Percentiles rank a stretch among this genome's conserved stretches.
phyloP scores from a whole-genome alignment of 2,888 invertebrate species.

The Dilophus febrilis region DNA sequence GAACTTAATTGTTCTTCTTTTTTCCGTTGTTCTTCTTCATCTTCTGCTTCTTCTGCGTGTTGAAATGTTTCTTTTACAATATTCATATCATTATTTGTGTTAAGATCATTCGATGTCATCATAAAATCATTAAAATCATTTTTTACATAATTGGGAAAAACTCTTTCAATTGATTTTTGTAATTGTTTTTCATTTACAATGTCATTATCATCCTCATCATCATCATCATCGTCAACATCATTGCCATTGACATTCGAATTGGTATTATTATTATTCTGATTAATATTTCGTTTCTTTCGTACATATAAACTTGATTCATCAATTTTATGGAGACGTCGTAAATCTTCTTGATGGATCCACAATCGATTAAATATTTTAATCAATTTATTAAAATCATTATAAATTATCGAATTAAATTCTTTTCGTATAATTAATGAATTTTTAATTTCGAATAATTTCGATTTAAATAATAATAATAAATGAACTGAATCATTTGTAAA shows the following conservation, averaged over 20 bases:
- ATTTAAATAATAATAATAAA: slow-evolving; percentile 34
- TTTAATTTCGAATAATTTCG: slow-evolving; percentile 48
- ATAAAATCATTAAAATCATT: slow-evolving; percentile 52
- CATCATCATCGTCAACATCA: no score
- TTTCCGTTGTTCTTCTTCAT: no score
- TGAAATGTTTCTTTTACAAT: slow-evolving; percentile 18
- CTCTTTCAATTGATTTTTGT: slow-evolving; percentile 42
- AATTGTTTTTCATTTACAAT: slow-evolving; percentile 48
- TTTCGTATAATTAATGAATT: slow-evolving; percentile 43
- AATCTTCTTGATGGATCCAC: slow-evolving; percentile 63
- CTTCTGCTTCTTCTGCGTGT: slow-evolving; percentile 15
- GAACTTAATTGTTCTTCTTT: slow-evolving; percentile 17
- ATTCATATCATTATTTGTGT: slow-evolving; percentile 27
- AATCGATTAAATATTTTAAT: slow-evolving; percentile 43
- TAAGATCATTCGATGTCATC: slow-evolving; percentile 28
- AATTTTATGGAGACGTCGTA: slow-evolving; percentile 43
- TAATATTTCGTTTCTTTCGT: slow-evolving; percentile 48
- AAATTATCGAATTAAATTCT: slow-evolving; percentile 29
- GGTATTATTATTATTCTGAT: no score
- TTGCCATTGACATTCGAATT: no score
- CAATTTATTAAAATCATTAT: slow-evolving; percentile 35
- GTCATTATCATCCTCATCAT: slow-evolving; percentile 36
- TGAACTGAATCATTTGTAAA: no score
- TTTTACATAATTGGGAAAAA: slow-evolving; percentile 52
- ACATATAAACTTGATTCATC: slow-evolving; percentile 66